Evolutionary conservation across 2,888 invertebrate species (phyloP), one percentile per base, ranked within the genome.

Genomic region (Dryococelus australis): DNA sequence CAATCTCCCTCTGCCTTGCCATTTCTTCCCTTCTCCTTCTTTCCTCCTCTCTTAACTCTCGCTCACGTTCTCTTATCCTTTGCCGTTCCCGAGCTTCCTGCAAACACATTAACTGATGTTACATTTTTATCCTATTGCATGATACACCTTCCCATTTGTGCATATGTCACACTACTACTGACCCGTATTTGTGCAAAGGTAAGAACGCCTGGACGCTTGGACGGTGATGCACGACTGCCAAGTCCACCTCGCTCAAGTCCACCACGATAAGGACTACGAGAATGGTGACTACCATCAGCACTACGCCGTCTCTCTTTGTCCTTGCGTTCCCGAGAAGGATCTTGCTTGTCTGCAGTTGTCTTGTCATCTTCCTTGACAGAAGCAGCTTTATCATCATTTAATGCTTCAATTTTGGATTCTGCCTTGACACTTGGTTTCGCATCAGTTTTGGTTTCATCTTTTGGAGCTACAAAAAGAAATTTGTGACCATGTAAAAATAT

Each of bases 151-250:
- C 84, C 26, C 9, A 20, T 35, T 24, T 16, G 1, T 10, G 35
- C 16, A 43, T 35, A 20, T 9, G 35, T 8, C 8, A 0, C 8
- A 8, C 35, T 8, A 20, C 86, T 89, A 91, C 92, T 93, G 92
- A 95, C 96, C 92, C 96, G 95, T 90, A 97, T 97, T 92, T 97
- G 97, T 86, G 96, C 95, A 92, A 97, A 97, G 0, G 97, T 96
- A 27, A 97, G 93, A 86, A 97, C 95, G 90, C 96, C 96, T 89
- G 94, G 93, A 88, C 93, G 93, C 88, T 91, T 91, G 89, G 91
- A 92, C 83, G 91, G 91, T n/a, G 92, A 92, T 3, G 28, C 80
- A 47, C 43, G 87, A 27, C 83, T 47, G 28, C 35, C 86, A n/a
- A 84, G 27, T n/a, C 85, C 53, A n/a, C n/a, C n/a, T n/a, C n/a